Evolutionary conservation across 2,888 invertebrate genomes (phyloP), one percentile per base, ranked within the genome.

Genomic region (Parnassius orleans): DNA sequence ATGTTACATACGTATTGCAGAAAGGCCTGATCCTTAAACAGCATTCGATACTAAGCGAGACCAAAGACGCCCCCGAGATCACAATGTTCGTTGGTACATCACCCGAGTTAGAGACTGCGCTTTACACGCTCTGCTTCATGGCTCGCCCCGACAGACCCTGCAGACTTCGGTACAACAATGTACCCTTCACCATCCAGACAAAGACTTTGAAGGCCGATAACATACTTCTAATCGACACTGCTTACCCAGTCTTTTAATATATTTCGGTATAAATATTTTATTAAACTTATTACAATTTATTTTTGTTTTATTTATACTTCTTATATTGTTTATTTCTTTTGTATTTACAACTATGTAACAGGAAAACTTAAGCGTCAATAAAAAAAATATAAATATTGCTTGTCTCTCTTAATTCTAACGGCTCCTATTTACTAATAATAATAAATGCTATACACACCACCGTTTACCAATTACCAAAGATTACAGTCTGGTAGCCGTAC

Each of bases 71-170:
- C 63, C 96, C 96, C 0, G 95, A 96, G 24, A 94, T 95, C 57
- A 94, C 93, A 0, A 94, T 97, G 93, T 96, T 97, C 78, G 93
- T 97, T 57, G 97, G 97, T 42, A 96, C 96, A 0, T 97, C 97
- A 52, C 98, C 98, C 0, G 98, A 98, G 83, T 90, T 98, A 69
- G 98, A 98, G 83, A 93, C 97, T 81, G 96, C 98, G 0, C 81
- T 98, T 9, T 98, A 97, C 87, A 96, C 98, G 0, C 93, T 97
- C 3, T 98, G 98, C 84, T 98, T 97, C 87, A 92, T 96, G 78
- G 88, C 96, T 7, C 93, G 97, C 63, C 95, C 96, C 0, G 95
- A 96, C 80, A 86, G 93, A 65, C 92, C 94, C 0, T 98, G 97
- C 80, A 95, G 94, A 0, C 92, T 97, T 47, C 84, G 81, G 5